These are phyloP conservation scores for Anguilla megastoma DNA, from an alignment of 2,797 vertebrate genomes.

Conservation along the genomic window DNA sequence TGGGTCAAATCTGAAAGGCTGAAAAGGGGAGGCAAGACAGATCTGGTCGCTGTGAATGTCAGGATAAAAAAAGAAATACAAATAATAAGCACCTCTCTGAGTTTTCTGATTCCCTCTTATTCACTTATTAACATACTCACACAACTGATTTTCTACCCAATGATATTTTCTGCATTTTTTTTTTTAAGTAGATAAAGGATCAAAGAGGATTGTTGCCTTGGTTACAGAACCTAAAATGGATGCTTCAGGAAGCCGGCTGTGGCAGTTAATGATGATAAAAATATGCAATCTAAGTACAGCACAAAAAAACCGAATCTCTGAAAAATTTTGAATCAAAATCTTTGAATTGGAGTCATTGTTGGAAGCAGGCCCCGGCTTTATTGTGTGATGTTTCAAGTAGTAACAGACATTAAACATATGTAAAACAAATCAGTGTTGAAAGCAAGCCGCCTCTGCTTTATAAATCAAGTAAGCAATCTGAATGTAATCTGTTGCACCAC, in stretches of 20 bases:
- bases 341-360: neutral
- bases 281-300: neutral
- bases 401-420: conserved; percentile 7
- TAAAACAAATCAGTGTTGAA: neutral
- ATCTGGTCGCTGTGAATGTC: neutral
- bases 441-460: neutral
- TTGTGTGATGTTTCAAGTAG: neutral
- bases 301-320: neutral
- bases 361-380: neutral
- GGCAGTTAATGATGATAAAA: neutral
- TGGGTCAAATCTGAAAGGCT: neutral
- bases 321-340: neutral
- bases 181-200: conserved; percentile 13
- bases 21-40: neutral
- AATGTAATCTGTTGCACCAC: neutral
- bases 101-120: neutral
- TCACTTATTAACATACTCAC: neutral
- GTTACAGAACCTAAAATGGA: conserved; percentile 4
- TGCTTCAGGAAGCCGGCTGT: neutral
- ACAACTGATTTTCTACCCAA: neutral
- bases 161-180: conserved; percentile 3
- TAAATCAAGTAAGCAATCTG: neutral
- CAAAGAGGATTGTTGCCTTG: conserved; percentile 20
- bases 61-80: neutral
- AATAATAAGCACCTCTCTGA: conserved; percentile 1